Conservation (phyloP, 2,113 vertebrate species). For the Thamnaconus septentrionalis region DNA sequence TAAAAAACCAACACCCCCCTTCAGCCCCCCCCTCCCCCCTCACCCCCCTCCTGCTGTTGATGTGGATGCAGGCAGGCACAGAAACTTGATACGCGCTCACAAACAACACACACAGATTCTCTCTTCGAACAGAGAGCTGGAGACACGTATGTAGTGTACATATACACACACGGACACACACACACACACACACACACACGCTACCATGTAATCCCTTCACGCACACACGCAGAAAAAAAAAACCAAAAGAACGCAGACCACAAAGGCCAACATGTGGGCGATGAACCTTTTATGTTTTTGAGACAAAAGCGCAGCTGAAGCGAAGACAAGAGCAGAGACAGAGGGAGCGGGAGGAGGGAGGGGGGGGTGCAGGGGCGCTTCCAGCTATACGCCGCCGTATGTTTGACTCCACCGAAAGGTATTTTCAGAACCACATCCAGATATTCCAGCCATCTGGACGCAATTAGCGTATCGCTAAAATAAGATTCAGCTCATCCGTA, state of each 20-base stretch:
- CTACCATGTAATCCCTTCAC: slow-evolving; percentile 16
- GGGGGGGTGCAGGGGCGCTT: slow-evolving; percentile 41
- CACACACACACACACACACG: background rate
- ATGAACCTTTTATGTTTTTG: slow-evolving; percentile 67
- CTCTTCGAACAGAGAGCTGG: slow-evolving; percentile 11
- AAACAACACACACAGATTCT: slow-evolving; percentile 24
- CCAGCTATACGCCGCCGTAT: slow-evolving; percentile 46
- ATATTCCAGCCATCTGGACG: slow-evolving; percentile 72
- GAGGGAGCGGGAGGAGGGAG: slow-evolving; percentile 6
- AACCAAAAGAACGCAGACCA: slow-evolving; percentile 44
- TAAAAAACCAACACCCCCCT: too few species aligned
- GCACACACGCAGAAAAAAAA: slow-evolving; percentile 29
- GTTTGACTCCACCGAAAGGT: slow-evolving; percentile 70
- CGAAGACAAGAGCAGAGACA: slow-evolving; percentile 42
- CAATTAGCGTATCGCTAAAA: slow-evolving; percentile 72
- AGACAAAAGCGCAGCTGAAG: slow-evolving; percentile 68
- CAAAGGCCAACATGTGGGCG: slow-evolving; percentile 68
- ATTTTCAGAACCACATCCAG: slow-evolving; percentile 64
- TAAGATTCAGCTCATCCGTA: slow-evolving; percentile 64
- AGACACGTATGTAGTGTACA: slow-evolving; percentile 27
- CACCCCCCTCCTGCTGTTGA: slow-evolving; percentile 15
- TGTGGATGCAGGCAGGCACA: slow-evolving; percentile 33
- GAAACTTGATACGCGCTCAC: background rate
- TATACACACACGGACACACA: too few species aligned
- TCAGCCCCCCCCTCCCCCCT: background rate